These are phyloP conservation scores for Apomyelois bistriatella DNA, from an alignment of 2,888 invertebrate species.

Conservation along the genomic window DNA sequence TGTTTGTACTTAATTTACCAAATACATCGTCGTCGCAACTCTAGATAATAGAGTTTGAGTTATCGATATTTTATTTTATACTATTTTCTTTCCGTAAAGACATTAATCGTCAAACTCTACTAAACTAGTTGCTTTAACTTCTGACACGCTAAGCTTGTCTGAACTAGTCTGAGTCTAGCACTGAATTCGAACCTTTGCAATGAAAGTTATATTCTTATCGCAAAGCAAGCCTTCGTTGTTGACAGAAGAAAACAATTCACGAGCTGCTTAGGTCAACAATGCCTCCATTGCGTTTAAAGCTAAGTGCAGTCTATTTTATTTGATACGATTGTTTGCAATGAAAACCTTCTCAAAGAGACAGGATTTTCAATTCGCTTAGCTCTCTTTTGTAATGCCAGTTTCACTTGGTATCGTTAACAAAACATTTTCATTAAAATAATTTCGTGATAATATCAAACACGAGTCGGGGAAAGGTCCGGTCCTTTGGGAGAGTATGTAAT, in stretches of 20 bases:
- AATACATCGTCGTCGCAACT: too few relatives aligned
- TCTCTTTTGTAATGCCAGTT: neutral
- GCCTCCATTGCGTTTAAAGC: constrained; percentile 18
- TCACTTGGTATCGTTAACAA: neutral
- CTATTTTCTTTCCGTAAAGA: too few relatives aligned
- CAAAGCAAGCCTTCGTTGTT: neutral
- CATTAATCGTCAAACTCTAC: too few relatives aligned
- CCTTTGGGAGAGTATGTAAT: too few relatives aligned
- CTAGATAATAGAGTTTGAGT: too few relatives aligned
- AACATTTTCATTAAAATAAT: neutral
- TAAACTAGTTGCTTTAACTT: too few relatives aligned
- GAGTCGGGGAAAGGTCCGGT: neutral
- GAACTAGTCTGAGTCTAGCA: too few relatives aligned
- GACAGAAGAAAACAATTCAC: constrained; percentile 11
- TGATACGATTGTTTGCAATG: constrained; percentile 21
- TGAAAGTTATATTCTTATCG: neutral
- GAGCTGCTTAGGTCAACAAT: constrained; percentile 17
- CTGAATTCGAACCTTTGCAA: too few relatives aligned
- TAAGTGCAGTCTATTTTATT: constrained; percentile 21
- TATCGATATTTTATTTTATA: too few relatives aligned
- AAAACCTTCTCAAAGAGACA: constrained; percentile 14
- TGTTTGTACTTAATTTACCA: too few relatives aligned
- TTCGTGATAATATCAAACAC: neutral
- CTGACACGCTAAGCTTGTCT: too few relatives aligned
- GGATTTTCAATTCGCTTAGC: constrained; percentile 7